These are phyloP conservation scores for Dasyornis broadbenti DNA, from an alignment of 2,113 vertebrate species.

Conservation along the genomic window DNA sequence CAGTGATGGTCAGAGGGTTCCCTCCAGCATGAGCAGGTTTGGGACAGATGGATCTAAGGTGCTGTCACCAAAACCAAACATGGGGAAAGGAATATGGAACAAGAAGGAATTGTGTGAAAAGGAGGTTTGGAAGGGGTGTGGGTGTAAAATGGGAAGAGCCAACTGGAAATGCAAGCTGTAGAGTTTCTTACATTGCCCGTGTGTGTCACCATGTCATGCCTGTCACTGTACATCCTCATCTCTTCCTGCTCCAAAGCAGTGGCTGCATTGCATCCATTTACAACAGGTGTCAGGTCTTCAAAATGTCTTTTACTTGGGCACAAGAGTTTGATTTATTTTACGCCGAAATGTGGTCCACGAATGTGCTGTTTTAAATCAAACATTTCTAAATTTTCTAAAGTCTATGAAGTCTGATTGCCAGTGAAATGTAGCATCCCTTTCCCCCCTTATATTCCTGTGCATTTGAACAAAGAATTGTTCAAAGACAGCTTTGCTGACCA, in stretches of 20 bases:
- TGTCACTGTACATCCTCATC: not conserved
- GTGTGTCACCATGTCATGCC: rapidly evolving
- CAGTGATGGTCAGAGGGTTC: rapidly evolving
- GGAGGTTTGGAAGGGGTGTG: not conserved
- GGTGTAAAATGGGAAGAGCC: not conserved
- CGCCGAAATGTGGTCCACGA: not conserved
- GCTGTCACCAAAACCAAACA: not conserved
- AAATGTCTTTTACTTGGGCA: not conserved
- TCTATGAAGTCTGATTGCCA: not conserved
- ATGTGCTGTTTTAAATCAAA: not conserved
- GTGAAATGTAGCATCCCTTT: conserved; percentile 25
- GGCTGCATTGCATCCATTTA: not conserved
- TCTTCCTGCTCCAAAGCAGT: not conserved
- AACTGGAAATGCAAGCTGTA: not conserved
- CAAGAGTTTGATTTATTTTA: not conserved
- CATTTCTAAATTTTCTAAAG: not conserved
- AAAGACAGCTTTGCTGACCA: not conserved
- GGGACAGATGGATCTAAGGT: not conserved
- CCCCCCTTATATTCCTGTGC: not conserved
- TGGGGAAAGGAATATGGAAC: not conserved
- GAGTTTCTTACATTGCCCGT: not conserved
- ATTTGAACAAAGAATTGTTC: not conserved
- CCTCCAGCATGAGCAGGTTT: not conserved
- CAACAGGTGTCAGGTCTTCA: not conserved
- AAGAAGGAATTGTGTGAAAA: not conserved